A percentile compares a stretch with the other conserved stretches of the same genome.
Evolutionary conservation across 2,113 vertebrate genomes (phyloP).

Genomic region (Nyctibius bracteatus): DNA sequence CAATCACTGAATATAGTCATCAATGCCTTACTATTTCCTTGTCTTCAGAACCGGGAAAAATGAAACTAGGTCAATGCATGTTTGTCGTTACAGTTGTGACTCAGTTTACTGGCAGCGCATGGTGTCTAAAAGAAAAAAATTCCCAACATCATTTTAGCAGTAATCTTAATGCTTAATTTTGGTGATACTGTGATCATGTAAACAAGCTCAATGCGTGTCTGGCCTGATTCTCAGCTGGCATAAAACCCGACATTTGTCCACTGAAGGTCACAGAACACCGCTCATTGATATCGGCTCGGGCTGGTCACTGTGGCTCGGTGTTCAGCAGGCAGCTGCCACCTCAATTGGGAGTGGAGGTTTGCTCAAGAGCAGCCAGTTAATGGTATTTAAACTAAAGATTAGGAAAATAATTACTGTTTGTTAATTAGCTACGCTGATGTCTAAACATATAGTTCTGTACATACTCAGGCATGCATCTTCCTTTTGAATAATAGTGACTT

Average conservation of each 20-base stretch:
- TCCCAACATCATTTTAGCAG: neutral
- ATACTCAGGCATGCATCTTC: constrained; percentile 20
- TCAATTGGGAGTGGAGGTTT: constrained; percentile 24
- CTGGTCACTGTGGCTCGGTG: neutral
- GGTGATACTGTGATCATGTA: neutral
- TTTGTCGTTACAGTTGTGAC: constrained; percentile 46
- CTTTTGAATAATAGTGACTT: neutral
- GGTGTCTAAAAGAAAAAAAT: neutral
- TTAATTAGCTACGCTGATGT: constrained; percentile 35
- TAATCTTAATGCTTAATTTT: neutral
- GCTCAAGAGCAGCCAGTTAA: constrained; percentile 42
- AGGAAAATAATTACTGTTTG: constrained; percentile 37
- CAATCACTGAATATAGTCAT: constrained; percentile 6
- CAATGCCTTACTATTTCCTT: constrained; percentile 22
- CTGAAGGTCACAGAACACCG: neutral
- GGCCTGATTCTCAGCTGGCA: neutral
- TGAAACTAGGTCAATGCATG: constrained; percentile 52
- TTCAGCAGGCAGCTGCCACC: constrained; percentile 32
- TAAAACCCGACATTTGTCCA: neutral
- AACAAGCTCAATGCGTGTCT: neutral
- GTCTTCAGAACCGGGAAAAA: constrained; percentile 41
- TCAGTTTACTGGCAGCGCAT: constrained; percentile 53
- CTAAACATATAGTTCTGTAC: constrained; percentile 46
- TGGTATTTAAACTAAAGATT: constrained; percentile 61
- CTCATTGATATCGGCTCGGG: neutral